Percentiles rank a stretch among this genome's conserved stretches.
Conservation (phyloP, 2,888 invertebrate genomes). For the Zaprionus lineosus region DNA sequence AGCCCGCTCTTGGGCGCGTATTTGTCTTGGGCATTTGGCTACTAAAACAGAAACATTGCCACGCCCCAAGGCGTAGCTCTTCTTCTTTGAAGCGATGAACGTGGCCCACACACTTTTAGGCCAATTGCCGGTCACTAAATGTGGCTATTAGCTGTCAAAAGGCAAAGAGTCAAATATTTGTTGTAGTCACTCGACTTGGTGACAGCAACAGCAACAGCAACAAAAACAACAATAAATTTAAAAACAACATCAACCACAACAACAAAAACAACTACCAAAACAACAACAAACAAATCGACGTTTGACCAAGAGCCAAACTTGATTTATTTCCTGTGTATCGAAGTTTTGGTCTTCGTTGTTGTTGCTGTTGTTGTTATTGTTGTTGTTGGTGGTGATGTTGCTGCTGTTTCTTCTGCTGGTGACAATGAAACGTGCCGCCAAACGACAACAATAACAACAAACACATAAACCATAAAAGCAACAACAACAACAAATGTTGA, state of each 20-base stretch:
- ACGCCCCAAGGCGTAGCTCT: no score
- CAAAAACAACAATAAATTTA: slow-evolving; percentile 2
- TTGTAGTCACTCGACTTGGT: slow-evolving; percentile 45
- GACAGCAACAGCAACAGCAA: slow-evolving; percentile 21
- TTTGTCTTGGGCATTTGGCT: no score
- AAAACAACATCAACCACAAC: slow-evolving; percentile 18
- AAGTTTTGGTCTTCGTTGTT: slow-evolving; percentile 14
- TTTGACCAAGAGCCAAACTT: slow-evolving; percentile 62
- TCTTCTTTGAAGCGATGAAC: no score
- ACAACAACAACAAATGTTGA: slow-evolving; percentile 30
- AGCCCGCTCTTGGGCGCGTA: slow-evolving; percentile 33
- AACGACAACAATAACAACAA: slow-evolving; percentile 26
- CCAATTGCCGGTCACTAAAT: slow-evolving; percentile 52
- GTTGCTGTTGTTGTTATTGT: slow-evolving; percentile 9
- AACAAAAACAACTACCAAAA: slow-evolving; percentile 9
- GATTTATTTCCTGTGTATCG: slow-evolving; percentile 68
- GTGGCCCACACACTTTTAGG: slow-evolving; percentile 9
- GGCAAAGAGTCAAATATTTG: slow-evolving; percentile 71
- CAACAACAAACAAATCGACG: slow-evolving; percentile 13
- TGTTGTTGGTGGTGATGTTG: slow-evolving; percentile 8
- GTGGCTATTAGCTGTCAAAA: slow-evolving; percentile 72
- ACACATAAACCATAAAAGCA: slow-evolving; percentile 9
- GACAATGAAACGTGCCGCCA: slow-evolving; percentile 69
- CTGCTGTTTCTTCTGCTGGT: slow-evolving; percentile 27
- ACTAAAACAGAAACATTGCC: no score